Evolutionary conservation across 2,888 invertebrate genomes (phyloP).

Genomic region (Aphrophora alni): DNA sequence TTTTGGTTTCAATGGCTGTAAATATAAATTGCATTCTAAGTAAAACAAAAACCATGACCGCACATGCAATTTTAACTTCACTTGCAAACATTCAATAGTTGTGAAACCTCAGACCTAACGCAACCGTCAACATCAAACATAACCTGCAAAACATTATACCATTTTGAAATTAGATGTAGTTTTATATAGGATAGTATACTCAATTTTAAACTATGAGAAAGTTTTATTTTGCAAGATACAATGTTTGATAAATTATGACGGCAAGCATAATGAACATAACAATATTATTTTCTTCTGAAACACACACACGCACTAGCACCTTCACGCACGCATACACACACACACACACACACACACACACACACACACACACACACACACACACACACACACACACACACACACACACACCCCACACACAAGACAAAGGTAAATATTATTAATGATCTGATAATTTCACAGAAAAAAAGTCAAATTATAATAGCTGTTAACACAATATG

Average conservation of each 20-base stretch:
- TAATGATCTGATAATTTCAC: too few relatives aligned
- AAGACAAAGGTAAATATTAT: too few relatives aligned
- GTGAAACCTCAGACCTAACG: background rate
- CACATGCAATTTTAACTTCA: background rate
- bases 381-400: background rate
- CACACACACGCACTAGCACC: background rate
- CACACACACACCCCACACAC: background rate
- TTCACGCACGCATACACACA: background rate
- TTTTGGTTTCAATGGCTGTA: background rate
- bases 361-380: background rate
- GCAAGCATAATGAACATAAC: too few relatives aligned
- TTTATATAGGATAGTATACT: too few relatives aligned
- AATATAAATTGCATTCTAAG: background rate
- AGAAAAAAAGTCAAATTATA: too few relatives aligned
- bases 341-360: background rate
- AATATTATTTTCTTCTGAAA: too few relatives aligned
- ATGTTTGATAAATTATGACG: too few relatives aligned
- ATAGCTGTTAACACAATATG: too few relatives aligned
- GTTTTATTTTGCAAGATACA: too few relatives aligned
- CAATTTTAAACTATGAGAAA: too few relatives aligned
- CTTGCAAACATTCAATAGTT: background rate
- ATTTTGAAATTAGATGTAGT: background rate
- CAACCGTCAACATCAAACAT: background rate
- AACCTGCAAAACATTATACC: background rate
- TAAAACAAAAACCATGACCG: conserved; percentile 6